Evolutionary conservation across 1,140 invertebrate genomes (phyloP).

Genomic region (Choristoneura fumiferana): DNA sequence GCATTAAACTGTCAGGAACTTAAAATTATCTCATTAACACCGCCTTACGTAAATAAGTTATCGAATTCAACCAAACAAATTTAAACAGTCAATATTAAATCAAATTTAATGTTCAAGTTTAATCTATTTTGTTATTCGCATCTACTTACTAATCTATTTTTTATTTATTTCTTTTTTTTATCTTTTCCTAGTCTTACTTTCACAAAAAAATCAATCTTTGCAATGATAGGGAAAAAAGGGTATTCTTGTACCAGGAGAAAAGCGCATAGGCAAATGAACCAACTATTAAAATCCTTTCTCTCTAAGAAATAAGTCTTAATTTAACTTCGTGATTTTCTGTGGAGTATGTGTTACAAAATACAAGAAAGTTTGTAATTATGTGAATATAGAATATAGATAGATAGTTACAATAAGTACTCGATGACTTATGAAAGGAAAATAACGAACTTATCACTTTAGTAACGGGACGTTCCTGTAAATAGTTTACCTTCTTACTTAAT

Average conservation of each 20-base stretch:
- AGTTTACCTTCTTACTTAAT: too few species aligned
- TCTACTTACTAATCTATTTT: too few species aligned
- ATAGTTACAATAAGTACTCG: too few species aligned
- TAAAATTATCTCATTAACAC: conserved; percentile 6
- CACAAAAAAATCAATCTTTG: too few species aligned
- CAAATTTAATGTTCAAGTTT: too few species aligned
- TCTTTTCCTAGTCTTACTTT: too few species aligned
- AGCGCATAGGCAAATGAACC: conserved; percentile 78
- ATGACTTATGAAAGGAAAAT: too few species aligned
- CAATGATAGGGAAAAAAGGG: conserved; percentile 77
- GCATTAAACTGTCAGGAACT: neutral
- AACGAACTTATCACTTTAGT: too few species aligned
- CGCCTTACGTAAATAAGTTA: neutral
- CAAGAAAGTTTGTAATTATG: conserved; percentile 16
- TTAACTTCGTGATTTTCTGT: conserved; percentile 1
- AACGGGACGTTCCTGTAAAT: too few species aligned
- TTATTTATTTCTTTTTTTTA: too few species aligned
- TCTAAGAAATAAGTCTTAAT: conserved; percentile 38
- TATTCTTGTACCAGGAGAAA: conserved; percentile 76
- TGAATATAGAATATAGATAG: conserved; percentile 20
- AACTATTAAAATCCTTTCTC: conserved; percentile 75
- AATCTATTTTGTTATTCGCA: too few species aligned
- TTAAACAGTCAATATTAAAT: too few species aligned
- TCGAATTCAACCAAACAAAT: neutral
- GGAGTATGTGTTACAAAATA: conserved; percentile 2